Percentiles rank a stretch among this genome's conserved stretches.
Evolutionary conservation across 2,888 invertebrate genomes (phyloP).

Genomic region (Iphiclides podalirius): DNA sequence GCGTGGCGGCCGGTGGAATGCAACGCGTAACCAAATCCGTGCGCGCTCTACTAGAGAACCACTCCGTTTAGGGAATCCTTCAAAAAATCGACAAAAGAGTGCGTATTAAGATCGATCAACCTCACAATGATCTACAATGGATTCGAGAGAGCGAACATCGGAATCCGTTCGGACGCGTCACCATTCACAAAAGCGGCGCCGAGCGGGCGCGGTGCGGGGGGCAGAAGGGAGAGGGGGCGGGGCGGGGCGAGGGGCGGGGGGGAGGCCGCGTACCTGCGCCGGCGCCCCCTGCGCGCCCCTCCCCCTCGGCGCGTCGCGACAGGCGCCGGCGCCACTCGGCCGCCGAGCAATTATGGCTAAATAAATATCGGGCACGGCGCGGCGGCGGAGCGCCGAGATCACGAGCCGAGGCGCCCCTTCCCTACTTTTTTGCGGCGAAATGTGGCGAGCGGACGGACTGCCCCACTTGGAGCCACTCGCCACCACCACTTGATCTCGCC

Average conservation of each 20-base stretch:
- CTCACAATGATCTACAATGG: too few relatives aligned
- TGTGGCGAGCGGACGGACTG: too few relatives aligned
- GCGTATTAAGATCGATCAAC: too few relatives aligned
- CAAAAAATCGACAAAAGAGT: too few relatives aligned
- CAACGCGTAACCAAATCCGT: too few relatives aligned
- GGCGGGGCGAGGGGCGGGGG: too few relatives aligned
- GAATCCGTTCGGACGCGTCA: neutral
- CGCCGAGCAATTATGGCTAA: slow-evolving; percentile 79
- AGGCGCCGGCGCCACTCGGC: slow-evolving; percentile 77
- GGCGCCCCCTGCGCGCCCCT: slow-evolving; percentile 37
- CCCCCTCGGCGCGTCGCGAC: slow-evolving; percentile 53
- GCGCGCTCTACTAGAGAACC: too few relatives aligned
- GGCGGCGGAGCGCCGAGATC: too few relatives aligned
- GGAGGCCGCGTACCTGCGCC: slow-evolving; percentile 55
- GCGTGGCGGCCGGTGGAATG: too few relatives aligned
- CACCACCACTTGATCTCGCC: too few relatives aligned
- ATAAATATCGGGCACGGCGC: slow-evolving; percentile 77
- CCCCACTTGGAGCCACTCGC: neutral
- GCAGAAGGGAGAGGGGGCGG: neutral
- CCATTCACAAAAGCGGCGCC: slow-evolving; percentile 36
- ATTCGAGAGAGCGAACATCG: neutral
- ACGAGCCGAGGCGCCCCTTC: neutral
- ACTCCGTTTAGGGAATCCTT: too few relatives aligned
- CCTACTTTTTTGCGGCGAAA: too few relatives aligned
- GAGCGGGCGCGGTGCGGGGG: slow-evolving; percentile 33